phyloP scores from a whole-genome alignment of 2,113 vertebrate genomes.

The Thunnus maccoyii region DNA sequence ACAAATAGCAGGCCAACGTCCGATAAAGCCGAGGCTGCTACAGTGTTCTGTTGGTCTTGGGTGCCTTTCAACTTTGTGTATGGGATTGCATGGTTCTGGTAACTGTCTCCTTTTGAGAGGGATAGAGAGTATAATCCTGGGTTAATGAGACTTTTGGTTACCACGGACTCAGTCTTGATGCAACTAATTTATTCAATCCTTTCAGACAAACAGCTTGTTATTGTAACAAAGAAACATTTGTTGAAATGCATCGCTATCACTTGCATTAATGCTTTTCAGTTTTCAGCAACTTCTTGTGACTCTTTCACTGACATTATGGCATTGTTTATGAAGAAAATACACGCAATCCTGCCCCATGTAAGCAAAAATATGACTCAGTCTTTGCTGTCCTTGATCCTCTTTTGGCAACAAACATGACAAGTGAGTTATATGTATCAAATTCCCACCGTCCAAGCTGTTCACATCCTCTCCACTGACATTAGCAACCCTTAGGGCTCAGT shows the following conservation, averaged over 20 bases:
- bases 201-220: not conserved
- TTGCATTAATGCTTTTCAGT: not conserved
- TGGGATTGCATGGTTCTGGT: slow-evolving; percentile 27
- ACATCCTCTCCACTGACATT: slow-evolving; percentile 82
- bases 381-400: slow-evolving; percentile 25
- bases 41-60: slow-evolving; percentile 50
- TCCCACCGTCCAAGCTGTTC: slow-evolving; percentile 68
- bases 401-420: slow-evolving; percentile 57
- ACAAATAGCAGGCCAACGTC: slow-evolving; percentile 55
- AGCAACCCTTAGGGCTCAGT: slow-evolving; percentile 72
- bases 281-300: not conserved
- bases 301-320: not conserved
- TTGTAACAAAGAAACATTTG: not conserved
- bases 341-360: not conserved
- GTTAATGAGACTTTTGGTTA: slow-evolving; percentile 16
- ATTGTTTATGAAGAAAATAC: not conserved
- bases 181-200: not conserved
- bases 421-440: slow-evolving; percentile 63
- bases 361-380: not conserved
- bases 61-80: slow-evolving; percentile 35
- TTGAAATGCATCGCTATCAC: not conserved
- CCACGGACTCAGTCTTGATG: not conserved
- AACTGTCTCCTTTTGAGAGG: slow-evolving; percentile 42
- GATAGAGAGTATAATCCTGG: slow-evolving; percentile 9
- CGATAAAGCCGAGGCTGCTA: slow-evolving; percentile 41